Evolutionary conservation across 2,797 vertebrate genomes (phyloP).

Genomic region (Spheniscus humboldti): DNA sequence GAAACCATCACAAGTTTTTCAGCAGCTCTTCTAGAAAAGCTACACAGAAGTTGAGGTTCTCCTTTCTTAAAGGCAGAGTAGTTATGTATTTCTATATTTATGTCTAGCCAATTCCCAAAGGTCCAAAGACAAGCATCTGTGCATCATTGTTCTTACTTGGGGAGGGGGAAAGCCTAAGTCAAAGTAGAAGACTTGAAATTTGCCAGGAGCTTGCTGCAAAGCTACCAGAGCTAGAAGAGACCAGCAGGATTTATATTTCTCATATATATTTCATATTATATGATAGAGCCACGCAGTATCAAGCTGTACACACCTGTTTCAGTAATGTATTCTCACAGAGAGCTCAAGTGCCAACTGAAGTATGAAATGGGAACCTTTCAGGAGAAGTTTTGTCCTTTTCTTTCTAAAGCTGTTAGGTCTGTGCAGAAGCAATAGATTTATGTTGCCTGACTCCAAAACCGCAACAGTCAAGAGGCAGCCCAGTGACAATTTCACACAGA

Average conservation of each 20-base stretch:
- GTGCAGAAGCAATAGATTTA: neutral
- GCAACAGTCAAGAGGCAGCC: neutral
- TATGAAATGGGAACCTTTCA: neutral
- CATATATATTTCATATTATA: neutral
- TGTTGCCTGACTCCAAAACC: neutral
- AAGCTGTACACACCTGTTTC: neutral
- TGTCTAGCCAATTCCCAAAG: neutral
- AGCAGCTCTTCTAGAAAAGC: neutral
- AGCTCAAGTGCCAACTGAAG: neutral
- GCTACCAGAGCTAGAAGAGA: neutral
- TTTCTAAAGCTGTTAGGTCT: neutral
- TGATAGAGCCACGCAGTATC: neutral
- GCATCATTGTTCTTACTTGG: neutral
- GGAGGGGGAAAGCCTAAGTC: neutral
- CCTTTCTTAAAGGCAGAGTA: neutral
- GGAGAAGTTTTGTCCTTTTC: neutral
- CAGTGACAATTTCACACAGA: conserved; percentile 7
- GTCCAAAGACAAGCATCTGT: neutral
- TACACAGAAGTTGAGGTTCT: neutral
- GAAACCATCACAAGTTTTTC: neutral
- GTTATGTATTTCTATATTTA: neutral
- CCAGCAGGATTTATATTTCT: neutral
- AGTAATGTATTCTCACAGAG: neutral
- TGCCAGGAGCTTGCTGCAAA: neutral
- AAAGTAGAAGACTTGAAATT: neutral